Conservation (phyloP, 1,140 invertebrate species). For the Bombyx mandarina region DNA sequence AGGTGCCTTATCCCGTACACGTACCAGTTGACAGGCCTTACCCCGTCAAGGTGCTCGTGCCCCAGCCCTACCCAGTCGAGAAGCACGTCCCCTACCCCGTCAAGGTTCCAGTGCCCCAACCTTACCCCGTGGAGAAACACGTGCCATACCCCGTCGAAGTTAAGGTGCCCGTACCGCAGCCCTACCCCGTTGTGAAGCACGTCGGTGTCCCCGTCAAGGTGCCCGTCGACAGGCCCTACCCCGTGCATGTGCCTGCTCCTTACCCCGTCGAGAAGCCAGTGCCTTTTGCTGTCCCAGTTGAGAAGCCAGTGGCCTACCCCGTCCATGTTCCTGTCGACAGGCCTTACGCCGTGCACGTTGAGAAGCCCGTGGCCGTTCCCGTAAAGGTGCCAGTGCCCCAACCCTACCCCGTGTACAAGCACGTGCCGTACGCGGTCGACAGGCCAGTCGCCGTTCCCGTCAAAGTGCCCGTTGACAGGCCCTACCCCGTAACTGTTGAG, state of each 20-base stretch:
- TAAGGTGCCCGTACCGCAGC: slow-evolving; percentile 73
- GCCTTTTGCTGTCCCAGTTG: slow-evolving; percentile 71
- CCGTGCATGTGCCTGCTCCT: slow-evolving; percentile 75
- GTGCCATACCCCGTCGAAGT: slow-evolving; percentile 75
- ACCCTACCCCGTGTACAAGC: slow-evolving; percentile 72
- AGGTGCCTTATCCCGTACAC: slow-evolving; percentile 76
- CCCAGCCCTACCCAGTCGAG: slow-evolving; percentile 78
- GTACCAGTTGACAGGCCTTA: slow-evolving; percentile 77
- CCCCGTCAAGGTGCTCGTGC: slow-evolving; percentile 76
- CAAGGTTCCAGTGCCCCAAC: slow-evolving; percentile 74
- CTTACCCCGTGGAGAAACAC: slow-evolving; percentile 77
- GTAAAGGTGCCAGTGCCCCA: slow-evolving; percentile 59
- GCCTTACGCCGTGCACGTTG: slow-evolving; percentile 73
- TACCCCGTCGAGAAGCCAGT: slow-evolving; percentile 74
- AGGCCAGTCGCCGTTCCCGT: slow-evolving; percentile 77
- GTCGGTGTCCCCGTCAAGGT: slow-evolving; percentile 69
- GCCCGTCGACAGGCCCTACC: slow-evolving; percentile 74
- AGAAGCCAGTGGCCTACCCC: slow-evolving; percentile 73
- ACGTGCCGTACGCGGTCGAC: slow-evolving; percentile 75
- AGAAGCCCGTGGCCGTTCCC: slow-evolving; percentile 16
- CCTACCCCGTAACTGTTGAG: slow-evolving; percentile 72
- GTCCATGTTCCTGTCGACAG: slow-evolving; percentile 71
- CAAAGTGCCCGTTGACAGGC: slow-evolving; percentile 73
- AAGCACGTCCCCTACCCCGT: slow-evolving; percentile 76
- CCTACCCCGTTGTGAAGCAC: slow-evolving; percentile 72